A percentile compares a stretch with the other conserved stretches of the same genome.
phyloP scores from a whole-genome alignment of 2,113 vertebrate genomes.

The Megaceryle torquata region DNA sequence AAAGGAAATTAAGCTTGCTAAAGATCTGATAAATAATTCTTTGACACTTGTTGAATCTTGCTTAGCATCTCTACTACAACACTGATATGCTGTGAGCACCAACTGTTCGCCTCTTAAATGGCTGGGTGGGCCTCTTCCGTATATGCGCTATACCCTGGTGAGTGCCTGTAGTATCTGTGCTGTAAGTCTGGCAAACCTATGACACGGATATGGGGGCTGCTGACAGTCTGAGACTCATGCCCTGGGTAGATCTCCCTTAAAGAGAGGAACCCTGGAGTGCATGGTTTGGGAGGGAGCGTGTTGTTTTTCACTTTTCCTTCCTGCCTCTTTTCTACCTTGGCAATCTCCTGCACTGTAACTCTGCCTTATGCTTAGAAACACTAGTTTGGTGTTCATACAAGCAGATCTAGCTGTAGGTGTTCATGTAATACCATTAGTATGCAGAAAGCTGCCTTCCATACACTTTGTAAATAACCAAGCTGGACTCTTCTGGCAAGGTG shows the following conservation, averaged over 20 bases:
- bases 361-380: background rate
- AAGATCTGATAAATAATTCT: background rate
- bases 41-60: background rate
- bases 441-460: background rate
- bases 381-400: background rate
- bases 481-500: background rate
- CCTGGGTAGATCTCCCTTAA: background rate
- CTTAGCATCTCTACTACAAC: background rate
- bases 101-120: background rate
- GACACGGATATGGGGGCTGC: background rate
- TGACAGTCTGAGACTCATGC: background rate
- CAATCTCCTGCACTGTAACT: background rate
- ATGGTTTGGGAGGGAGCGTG: background rate
- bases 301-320: background rate
- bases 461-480: background rate
- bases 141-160: background rate
- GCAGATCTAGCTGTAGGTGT: background rate
- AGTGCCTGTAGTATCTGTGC: fast-evolving
- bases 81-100: background rate
- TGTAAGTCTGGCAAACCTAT: background rate
- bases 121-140: background rate
- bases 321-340: background rate
- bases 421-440: background rate
- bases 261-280: background rate
- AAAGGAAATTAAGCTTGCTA: background rate